Evolutionary conservation across 2,113 vertebrate genomes (phyloP), one percentile per base, ranked within the genome.

Genomic region (Peromyscus maniculatus): DNA sequence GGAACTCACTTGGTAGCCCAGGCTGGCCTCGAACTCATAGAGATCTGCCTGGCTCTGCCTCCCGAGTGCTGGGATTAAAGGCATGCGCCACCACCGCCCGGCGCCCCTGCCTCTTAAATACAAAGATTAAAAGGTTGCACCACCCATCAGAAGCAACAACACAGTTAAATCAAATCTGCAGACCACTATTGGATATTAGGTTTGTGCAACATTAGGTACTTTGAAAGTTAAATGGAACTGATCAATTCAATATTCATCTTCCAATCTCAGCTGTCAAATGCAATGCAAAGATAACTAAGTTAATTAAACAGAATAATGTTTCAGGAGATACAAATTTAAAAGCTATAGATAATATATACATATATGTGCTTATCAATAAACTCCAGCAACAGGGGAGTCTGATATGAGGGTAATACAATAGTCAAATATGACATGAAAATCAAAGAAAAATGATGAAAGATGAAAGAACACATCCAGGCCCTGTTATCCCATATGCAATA

Each of bases 141-240:
- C 46, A 49, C 46, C 46, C 84, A n/a, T 75, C 31, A 86, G 66
- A 82, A 86, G 22, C 22, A 55, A 84, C 6, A 22, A 87, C 31
- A 84, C 21, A 7, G 69, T 90, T 82, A 93, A 91, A 74, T 67
- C 75, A 89, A 91, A 66, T 78, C 90, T 64, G 33, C 67, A 91
- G 91, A 71, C 64, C 87, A 91, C 36, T 84, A 75, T 9, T 74
- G 21, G 39, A 72, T n/a, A 95, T 75, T 28, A 69, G 79, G 31
- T 69, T 77, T 66, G 26, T 31, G 0, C 24, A 87, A 80, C 13
- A 19, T 74, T 87, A 64, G 1, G 28, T 36, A 11, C 15, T 87
- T 36, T 21, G 9, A 96, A 87, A 5, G 0, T 66, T 93, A 26
- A 49, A 19, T 43, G 39, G 17, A 83, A 15, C 46, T 49, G 46